phyloP scores from a whole-genome alignment of 2,113 vertebrate genomes.

The Corythoichthys intestinalis region DNA sequence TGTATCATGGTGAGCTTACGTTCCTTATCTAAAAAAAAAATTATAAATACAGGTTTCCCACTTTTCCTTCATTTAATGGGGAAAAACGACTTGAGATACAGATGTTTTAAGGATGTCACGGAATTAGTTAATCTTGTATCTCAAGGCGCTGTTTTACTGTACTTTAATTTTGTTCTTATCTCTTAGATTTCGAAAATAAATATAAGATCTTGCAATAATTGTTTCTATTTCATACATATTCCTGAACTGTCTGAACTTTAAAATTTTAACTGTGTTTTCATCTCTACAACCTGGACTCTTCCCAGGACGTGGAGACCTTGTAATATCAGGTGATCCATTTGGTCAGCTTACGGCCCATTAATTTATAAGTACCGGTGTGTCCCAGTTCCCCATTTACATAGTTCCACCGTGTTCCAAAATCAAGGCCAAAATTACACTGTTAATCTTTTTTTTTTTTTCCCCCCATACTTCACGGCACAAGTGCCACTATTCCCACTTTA shows the following conservation, averaged over 20 bases:
- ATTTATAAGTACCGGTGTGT: slow-evolving; percentile 12
- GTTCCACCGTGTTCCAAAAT: slow-evolving; percentile 14
- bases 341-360: background rate
- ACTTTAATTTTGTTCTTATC: too few relatives aligned
- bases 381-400: slow-evolving; percentile 29
- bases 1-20: too few relatives aligned
- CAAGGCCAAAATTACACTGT: slow-evolving; percentile 34
- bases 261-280: background rate
- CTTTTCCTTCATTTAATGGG: too few relatives aligned
- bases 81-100: too few relatives aligned
- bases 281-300: slow-evolving; percentile 1
- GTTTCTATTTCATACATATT: background rate
- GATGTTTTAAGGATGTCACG: too few relatives aligned
- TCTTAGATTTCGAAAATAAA: background rate
- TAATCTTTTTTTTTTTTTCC: slow-evolving; percentile 22
- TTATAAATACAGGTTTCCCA: too few relatives aligned
- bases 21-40: too few relatives aligned
- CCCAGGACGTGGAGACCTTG: slow-evolving; percentile 1
- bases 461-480: slow-evolving; percentile 20
- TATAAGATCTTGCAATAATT: background rate
- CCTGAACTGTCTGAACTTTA: background rate
- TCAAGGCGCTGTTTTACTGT: too few relatives aligned
- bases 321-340: slow-evolving; percentile 8
- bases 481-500: slow-evolving; percentile 36
- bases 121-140: too few relatives aligned